Conservation (phyloP, 2,888 invertebrate genomes). For the Asteroscopus sphinx region DNA sequence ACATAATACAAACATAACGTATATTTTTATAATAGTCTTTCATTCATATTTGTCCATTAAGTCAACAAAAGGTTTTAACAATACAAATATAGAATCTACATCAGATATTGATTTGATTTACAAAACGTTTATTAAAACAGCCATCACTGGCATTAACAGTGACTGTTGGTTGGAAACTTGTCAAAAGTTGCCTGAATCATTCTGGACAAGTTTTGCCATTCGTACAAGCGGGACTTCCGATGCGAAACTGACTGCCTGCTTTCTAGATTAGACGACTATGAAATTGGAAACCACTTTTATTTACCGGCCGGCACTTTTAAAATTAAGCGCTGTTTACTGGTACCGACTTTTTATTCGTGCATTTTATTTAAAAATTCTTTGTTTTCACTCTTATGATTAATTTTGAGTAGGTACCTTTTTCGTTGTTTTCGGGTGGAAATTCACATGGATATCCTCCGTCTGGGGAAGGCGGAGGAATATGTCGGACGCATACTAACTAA, state of each 20-base stretch:
- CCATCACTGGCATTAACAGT: conserved; percentile 72
- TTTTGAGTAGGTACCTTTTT: no score
- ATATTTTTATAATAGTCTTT: no score
- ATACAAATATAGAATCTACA: no score
- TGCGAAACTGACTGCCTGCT: conserved; percentile 35
- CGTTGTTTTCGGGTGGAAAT: no score
- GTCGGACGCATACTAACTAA: no score
- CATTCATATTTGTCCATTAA: no score
- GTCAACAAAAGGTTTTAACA: no score
- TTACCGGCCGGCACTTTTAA: conserved; percentile 1
- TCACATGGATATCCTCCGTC: no score
- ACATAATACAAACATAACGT: no score
- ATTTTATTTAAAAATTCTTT: conserved; percentile 7
- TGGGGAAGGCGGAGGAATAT: no score
- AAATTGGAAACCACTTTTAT: conserved; percentile 20
- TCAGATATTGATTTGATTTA: conserved; percentile 25
- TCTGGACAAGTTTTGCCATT: conserved; percentile 63
- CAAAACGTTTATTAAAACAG: conserved; percentile 60
- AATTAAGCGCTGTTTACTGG: conserved; percentile 9
- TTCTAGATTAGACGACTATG: conserved; percentile 37
- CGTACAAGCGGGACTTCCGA: conserved; percentile 37
- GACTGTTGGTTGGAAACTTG: conserved; percentile 70
- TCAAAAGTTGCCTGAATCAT: conserved; percentile 75
- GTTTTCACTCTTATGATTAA: no score
- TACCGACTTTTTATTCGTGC: neutral